Evolutionary conservation across 1,140 invertebrate genomes (phyloP).

Genomic region (Apis dorsata): DNA sequence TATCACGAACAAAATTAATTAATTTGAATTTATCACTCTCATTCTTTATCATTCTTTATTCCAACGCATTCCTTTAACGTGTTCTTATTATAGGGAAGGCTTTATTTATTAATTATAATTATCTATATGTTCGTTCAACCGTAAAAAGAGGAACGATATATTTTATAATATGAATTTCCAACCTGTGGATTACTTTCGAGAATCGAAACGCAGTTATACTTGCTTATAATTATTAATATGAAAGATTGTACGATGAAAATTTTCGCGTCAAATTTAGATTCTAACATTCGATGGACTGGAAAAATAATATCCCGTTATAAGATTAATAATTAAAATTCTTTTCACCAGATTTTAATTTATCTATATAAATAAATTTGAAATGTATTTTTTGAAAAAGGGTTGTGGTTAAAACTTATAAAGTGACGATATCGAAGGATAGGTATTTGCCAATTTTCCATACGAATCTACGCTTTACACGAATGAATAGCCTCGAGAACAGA

Average conservation of each 20-base stretch:
- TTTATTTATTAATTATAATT: neutral
- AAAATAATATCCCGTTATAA: too few relatives aligned
- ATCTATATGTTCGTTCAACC: neutral
- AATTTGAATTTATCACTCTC: neutral
- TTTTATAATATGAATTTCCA: neutral
- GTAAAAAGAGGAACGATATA: neutral
- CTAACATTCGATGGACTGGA: too few relatives aligned
- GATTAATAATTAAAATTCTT: too few relatives aligned
- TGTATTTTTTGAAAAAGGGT: too few relatives aligned
- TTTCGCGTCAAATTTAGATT: too few relatives aligned
- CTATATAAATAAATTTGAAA: too few relatives aligned
- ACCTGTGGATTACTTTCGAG: too few relatives aligned
- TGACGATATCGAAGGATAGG: neutral
- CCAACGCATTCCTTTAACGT: neutral
- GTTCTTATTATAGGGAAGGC: neutral
- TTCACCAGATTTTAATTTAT: too few relatives aligned
- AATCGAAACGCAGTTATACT: too few relatives aligned
- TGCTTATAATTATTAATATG: too few relatives aligned
- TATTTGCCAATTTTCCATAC: conserved; percentile 20
- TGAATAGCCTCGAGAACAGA: conserved; percentile 22
- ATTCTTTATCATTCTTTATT: neutral
- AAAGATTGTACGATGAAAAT: too few relatives aligned
- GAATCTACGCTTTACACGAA: neutral
- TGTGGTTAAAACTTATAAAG: neutral
- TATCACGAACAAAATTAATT: neutral